Percentiles rank a stretch among this genome's conserved stretches.
phyloP scores from a whole-genome alignment of 2,797 vertebrate genomes.

The Enteromius afrohamiltoni region DNA sequence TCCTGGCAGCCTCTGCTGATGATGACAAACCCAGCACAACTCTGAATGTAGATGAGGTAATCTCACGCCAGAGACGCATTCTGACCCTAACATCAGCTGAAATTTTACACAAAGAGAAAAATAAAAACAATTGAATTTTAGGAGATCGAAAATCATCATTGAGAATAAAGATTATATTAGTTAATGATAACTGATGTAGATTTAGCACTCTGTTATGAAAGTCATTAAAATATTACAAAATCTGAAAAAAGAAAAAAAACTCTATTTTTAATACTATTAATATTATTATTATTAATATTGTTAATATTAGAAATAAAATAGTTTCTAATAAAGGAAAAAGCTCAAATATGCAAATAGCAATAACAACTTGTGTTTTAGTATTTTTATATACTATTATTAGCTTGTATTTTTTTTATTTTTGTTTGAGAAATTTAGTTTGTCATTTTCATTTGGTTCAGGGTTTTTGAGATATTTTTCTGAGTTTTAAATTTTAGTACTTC shows the following conservation, averaged over 20 bases:
- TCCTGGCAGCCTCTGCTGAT: constrained; percentile 77
- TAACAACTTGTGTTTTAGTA: neutral
- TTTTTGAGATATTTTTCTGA: neutral
- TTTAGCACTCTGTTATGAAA: neutral
- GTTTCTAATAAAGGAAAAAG: too few species aligned
- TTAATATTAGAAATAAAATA: neutral
- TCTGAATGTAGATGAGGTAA: constrained; percentile 80
- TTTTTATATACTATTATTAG: neutral
- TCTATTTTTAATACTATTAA: too few species aligned
- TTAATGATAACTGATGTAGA: neutral
- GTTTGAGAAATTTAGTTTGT: neutral
- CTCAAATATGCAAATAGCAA: neutral
- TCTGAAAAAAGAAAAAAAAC: neutral
- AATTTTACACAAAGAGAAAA: neutral
- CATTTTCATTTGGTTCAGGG: neutral
- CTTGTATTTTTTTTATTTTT: neutral
- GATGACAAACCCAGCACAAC: constrained; percentile 67
- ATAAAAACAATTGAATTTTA: neutral
- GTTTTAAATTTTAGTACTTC: neutral
- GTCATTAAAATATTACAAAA: neutral
- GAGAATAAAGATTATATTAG: neutral
- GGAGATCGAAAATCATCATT: neutral
- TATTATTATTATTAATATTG: too few species aligned
- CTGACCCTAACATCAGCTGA: neutral
- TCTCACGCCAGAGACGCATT: neutral